phyloP scores from a whole-genome alignment of 2,113 vertebrate species.

The Pogonocichla stellata region DNA sequence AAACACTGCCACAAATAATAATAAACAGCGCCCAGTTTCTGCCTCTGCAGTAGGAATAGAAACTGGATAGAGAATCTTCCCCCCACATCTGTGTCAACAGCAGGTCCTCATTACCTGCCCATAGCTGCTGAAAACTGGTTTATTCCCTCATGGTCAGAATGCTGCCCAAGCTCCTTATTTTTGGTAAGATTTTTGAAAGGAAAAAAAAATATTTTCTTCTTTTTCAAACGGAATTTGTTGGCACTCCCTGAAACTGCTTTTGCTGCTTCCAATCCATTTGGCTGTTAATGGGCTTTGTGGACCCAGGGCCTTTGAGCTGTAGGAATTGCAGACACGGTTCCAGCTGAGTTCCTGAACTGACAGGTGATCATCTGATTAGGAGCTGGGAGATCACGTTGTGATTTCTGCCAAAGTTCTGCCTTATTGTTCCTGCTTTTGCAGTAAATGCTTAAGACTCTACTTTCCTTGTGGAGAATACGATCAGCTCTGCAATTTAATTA shows the following conservation, averaged over 20 bases:
- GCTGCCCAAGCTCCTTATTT: not conserved
- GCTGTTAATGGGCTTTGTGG: not conserved
- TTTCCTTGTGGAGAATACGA: not conserved
- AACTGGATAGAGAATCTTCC: not conserved
- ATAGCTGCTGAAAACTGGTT: not conserved
- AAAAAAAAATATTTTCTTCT: not conserved
- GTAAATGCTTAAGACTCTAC: not conserved
- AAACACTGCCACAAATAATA: constrained; percentile 3
- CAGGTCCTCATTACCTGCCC: not conserved
- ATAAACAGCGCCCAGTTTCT: not conserved
- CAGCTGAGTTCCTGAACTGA: not conserved
- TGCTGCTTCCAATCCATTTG: not conserved
- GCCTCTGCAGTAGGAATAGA: not conserved
- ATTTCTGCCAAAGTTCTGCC: not conserved
- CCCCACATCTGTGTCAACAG: not conserved
- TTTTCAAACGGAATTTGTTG: not conserved
- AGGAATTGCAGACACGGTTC: not conserved
- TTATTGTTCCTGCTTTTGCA: not conserved
- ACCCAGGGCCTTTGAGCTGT: not conserved
- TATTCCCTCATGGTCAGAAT: not conserved
- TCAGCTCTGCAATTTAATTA: not conserved
- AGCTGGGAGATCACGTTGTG: not conserved
- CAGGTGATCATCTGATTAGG: not conserved
- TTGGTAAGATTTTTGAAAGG: not conserved
- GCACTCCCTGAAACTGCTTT: not conserved